A percentile compares a stretch with the other conserved stretches of the same genome.
phyloP scores from a whole-genome alignment of 1,140 invertebrate species.

The Camponotus pennsylvanicus region DNA sequence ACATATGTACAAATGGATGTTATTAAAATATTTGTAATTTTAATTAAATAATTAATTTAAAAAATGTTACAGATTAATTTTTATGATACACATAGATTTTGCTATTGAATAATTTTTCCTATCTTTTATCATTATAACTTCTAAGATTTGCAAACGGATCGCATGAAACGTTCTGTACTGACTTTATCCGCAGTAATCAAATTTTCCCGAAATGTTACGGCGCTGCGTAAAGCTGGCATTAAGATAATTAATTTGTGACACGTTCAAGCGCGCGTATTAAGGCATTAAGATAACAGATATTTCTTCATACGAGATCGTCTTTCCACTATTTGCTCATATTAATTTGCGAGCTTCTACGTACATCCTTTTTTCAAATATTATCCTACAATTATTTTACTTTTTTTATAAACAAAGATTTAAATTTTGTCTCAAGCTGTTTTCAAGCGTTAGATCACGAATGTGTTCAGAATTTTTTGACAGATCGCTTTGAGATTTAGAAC shows the following conservation, averaged over 20 bases:
- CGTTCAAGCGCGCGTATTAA: constrained; percentile 39
- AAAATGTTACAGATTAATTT: constrained; percentile 19
- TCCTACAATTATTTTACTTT: background rate
- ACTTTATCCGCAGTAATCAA: constrained; percentile 53
- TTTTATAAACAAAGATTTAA: background rate
- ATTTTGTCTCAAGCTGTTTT: background rate
- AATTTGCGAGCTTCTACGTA: constrained; percentile 49
- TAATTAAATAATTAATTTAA: constrained; percentile 34
- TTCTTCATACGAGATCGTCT: constrained; percentile 17
- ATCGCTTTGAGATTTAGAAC: background rate
- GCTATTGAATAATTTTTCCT: constrained; percentile 32
- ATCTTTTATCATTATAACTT: background rate
- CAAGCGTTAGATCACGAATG: background rate
- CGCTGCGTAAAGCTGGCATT: constrained; percentile 32
- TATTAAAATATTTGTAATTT: background rate
- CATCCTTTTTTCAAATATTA: background rate
- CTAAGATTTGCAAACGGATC: constrained; percentile 11
- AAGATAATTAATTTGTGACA: constrained; percentile 57
- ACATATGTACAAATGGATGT: background rate
- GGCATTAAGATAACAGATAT: constrained; percentile 52
- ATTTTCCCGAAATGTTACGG: constrained; percentile 42
- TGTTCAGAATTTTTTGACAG: background rate
- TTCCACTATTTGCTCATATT: constrained; percentile 33
- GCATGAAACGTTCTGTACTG: background rate
- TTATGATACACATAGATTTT: background rate